Evolutionary conservation across 2,797 vertebrate species (phyloP), one percentile per base, ranked within the genome.

Genomic region (Cynodonichthys magdalenae): DNA sequence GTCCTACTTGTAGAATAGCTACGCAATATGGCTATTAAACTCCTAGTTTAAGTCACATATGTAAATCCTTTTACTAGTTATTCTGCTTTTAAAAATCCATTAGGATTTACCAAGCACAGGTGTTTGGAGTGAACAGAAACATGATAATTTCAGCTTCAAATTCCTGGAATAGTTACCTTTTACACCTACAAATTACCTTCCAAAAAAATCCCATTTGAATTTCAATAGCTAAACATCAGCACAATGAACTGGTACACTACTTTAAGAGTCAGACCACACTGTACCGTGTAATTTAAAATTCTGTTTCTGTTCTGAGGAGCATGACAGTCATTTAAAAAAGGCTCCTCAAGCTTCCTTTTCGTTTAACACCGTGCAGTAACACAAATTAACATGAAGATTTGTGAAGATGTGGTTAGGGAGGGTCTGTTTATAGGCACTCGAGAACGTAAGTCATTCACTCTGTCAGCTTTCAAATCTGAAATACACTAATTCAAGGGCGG

Each of bases 11-110:
- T 39, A 54, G 8, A 15, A 52, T 3, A 4, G n/a, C 9, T 18
- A 1, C 55, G 59, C 36, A 28, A 55, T 47, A 39, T 52, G 24
- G 19, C 41, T 48, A 19, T 29, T 64, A 14, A 19, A 39, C 59
- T 55, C 42, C 42, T 28, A 6, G 2, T 8, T 42, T 48, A 44
- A 69, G 74, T 15, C 47, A 39, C 11, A 39, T 36, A 9, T 39
- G 36, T 39, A 39, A 39, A 39, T 39, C 1, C 11, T 39, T 12
- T 14, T 39, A 11, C 36, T 12, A 39, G 11, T 6, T 61, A 7
- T 9, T 36, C 72, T 34, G 7, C 67, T 76, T 71, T 72, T 20
- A 20, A 48, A 80, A 74, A 80, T 63, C 60, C 46, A 77, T 80
- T 65, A 58, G 59, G 34, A 77, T 71, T 73, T 41, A 10, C 55